Percentiles rank a stretch among this genome's conserved stretches.
Evolutionary conservation across 2,797 vertebrate species (phyloP).

Genomic region (Serranus cabrilla): DNA sequence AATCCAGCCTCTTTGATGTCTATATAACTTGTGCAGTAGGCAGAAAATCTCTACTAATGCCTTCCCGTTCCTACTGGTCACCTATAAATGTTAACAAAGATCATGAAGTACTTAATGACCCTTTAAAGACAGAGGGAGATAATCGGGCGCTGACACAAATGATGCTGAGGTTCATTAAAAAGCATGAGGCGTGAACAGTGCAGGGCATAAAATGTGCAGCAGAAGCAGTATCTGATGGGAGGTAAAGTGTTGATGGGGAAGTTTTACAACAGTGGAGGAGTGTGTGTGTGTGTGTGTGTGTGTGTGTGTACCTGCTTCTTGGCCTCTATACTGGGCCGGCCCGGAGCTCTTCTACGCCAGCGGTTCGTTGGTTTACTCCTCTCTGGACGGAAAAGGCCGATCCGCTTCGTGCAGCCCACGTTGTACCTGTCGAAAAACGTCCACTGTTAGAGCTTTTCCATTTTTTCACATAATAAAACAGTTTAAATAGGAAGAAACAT

Average conservation of each 20-base stretch:
- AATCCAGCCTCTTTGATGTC: constrained; percentile 16
- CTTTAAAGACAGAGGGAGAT: constrained; percentile 46
- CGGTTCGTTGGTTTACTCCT: constrained; percentile 89
- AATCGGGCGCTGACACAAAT: constrained; percentile 44
- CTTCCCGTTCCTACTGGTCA: constrained; percentile 18
- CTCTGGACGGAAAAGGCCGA: constrained; percentile 94
- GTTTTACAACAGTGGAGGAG: constrained; percentile 13
- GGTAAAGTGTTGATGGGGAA: constrained; percentile 19
- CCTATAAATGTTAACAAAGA: constrained; percentile 48
- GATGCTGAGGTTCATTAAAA: constrained; percentile 49
- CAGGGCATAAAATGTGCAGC: constrained; percentile 39
- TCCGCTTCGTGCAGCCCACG: constrained; percentile 95
- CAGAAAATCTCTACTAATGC: constrained; percentile 44
- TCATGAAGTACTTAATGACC: constrained; percentile 53
- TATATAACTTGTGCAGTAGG: constrained; percentile 20
- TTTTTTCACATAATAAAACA: not conserved
- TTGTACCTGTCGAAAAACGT: constrained; percentile 89
- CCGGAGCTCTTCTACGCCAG: constrained; percentile 86
- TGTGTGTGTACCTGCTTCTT: constrained; percentile 91
- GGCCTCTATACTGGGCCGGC: constrained; percentile 85
- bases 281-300: constrained; percentile 1
- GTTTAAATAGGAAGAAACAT: not conserved
- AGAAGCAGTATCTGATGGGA: constrained; percentile 34
- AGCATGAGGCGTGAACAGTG: constrained; percentile 47
- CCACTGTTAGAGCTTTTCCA: not conserved